A percentile compares a stretch with the other conserved stretches of the same genome.
These are phyloP conservation scores for Carpatolechia fugitivella DNA, from an alignment of 2,888 invertebrate genomes.

Conservation along the genomic window DNA sequence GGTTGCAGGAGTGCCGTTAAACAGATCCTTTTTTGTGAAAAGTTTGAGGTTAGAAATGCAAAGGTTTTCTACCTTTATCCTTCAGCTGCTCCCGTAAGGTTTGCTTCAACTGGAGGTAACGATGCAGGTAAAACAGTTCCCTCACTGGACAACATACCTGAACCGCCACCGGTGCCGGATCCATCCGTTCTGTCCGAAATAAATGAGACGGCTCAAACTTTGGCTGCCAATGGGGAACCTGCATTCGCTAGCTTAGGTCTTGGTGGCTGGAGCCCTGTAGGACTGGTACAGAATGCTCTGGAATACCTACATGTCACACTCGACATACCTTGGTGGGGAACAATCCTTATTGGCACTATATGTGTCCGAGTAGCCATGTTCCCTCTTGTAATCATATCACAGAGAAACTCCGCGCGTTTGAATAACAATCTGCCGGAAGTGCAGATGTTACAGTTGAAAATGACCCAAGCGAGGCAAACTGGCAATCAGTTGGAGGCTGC, in stretches of 20 bases:
- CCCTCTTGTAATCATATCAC: slow-evolving; percentile 90
- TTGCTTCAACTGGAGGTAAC: slow-evolving; percentile 49
- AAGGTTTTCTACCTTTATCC: slow-evolving; percentile 68
- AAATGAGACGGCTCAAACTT: slow-evolving; percentile 58
- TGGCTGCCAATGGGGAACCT: slow-evolving; percentile 83
- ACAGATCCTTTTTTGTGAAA: slow-evolving; percentile 55
- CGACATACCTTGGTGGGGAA: slow-evolving; percentile 96
- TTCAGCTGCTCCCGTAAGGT: slow-evolving; percentile 56
- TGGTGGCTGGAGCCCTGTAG: slow-evolving; percentile 90
- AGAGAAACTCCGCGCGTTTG: slow-evolving; percentile 89
- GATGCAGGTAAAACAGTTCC: slow-evolving; percentile 48
- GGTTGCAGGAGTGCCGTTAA: slow-evolving; percentile 60
- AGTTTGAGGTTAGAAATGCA: slow-evolving; percentile 72
- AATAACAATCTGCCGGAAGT: slow-evolving; percentile 92
- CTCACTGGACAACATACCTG: slow-evolving; percentile 61
- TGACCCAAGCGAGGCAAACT: slow-evolving; percentile 91
- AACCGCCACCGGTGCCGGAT: slow-evolving; percentile 69
- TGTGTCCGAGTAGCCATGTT: slow-evolving; percentile 87
- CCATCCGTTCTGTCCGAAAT: slow-evolving; percentile 47
- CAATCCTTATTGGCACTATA: slow-evolving; percentile 90
- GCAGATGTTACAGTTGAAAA: slow-evolving; percentile 88
- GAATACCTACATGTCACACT: slow-evolving; percentile 90
- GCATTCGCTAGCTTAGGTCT: slow-evolving; percentile 90
- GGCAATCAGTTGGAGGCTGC: slow-evolving; percentile 90
- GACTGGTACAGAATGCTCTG: slow-evolving; percentile 87